phyloP scores from a whole-genome alignment of 2,113 vertebrate genomes.

The Amphilophus citrinellus region DNA sequence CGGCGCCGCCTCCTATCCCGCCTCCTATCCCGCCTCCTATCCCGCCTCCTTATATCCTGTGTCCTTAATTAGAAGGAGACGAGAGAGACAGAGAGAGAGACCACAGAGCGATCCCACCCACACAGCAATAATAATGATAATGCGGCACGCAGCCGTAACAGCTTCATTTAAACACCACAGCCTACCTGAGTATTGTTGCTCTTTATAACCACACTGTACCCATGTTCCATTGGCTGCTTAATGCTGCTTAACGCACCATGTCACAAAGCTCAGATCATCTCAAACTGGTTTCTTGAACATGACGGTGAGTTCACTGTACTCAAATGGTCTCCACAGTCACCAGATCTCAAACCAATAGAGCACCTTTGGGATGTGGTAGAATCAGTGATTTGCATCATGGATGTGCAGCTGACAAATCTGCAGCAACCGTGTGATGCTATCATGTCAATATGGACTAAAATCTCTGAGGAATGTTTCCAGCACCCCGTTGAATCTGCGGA shows the following conservation, averaged over 20 bases:
- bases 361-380: background rate
- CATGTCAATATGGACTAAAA: background rate
- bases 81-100: too few species aligned
- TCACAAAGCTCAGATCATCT: background rate
- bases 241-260: fast-evolving
- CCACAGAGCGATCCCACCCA: too few species aligned
- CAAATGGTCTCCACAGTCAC: background rate
- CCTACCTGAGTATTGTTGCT: background rate
- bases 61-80: too few species aligned
- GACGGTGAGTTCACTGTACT: background rate
- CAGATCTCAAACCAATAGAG: too few species aligned
- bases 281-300: background rate
- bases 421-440: background rate
- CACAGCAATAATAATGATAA: too few species aligned
- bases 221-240: fast-evolving
- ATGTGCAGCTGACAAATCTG: background rate
- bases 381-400: background rate
- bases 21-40: too few species aligned
- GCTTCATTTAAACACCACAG: background rate
- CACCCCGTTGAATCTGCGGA: background rate
- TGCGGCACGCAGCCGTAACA: too few species aligned
- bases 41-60: too few species aligned
- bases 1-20: too few species aligned
- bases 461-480: background rate
- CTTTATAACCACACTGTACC: too few species aligned